Base-by-base conservation (phyloP, 1,140 invertebrate genomes). In the Drosophila erecta region DNA sequence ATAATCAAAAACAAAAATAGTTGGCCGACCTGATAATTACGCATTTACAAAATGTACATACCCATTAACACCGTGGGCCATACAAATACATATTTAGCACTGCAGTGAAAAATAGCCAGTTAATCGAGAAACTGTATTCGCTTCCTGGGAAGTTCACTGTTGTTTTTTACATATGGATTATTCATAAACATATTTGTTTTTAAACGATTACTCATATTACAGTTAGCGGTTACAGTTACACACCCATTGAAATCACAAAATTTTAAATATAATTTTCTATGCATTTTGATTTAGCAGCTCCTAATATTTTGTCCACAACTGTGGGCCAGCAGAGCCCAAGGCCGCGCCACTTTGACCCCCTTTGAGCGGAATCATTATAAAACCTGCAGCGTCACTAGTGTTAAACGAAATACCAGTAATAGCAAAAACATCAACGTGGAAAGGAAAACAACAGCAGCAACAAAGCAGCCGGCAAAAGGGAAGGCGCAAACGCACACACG, bases 21-120 rank as follows among this genome's bases (percentile, higher is more conserved):
- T 65, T 53, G 64, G 37, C 59, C 40, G 46, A 37, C 27, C 58
- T 40, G 35, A 49, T 74, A 75, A 75, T 76, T 76, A 76, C 72
- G 72, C 72, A 76, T 76, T 76, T 72, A 72, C 54, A 72, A 60
- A 70, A 37, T 47, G 46, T 66, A 17, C 17, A 17, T 17, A 62
- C 57, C 41, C 35, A 65, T 50, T 27, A n/a, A 65, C 60, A 67
- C 1, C 24, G 12, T 2, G 5, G 37, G 30, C 3, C 37, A 50
- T n/a, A 17, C 14, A 8, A 43, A 10, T 44, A 67, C 44, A 10
- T 44, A 67, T 35, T 5, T 20, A 15, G 3, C 22, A 55, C 37
- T 46, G 33, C 33, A 11, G 3, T 11, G 33, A 12, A 35, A 35
- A 35, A 12, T 35, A 35, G 11, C 4, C 37, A 14, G 37, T 14